phyloP scores from a whole-genome alignment of 2,888 invertebrate species.

The Lithophane socia region DNA sequence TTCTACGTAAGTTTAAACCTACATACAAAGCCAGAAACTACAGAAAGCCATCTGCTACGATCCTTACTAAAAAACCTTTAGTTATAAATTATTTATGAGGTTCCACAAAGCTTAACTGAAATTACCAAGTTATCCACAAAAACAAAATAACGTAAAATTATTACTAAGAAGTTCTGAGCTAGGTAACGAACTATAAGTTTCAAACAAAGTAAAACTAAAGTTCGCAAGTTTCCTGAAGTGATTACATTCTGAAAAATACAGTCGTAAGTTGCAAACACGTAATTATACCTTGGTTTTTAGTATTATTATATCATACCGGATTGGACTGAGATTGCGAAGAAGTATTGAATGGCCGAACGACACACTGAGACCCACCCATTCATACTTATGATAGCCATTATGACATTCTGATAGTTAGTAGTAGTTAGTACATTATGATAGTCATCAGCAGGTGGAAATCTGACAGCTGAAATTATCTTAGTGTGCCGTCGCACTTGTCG shows the following conservation, averaged over 20 bases:
- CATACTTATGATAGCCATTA: not conserved
- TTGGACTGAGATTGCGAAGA: not conserved
- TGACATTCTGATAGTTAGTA: not conserved
- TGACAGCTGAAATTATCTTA: not conserved
- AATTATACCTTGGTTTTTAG: conserved; percentile 18
- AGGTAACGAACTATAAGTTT: conserved; percentile 29
- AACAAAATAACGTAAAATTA: conserved; percentile 5
- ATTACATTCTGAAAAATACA: conserved; percentile 40
- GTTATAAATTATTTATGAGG: conserved; percentile 7
- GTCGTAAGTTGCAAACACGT: conserved; percentile 12
- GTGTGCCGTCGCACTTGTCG: not conserved
- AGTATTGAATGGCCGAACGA: not conserved
- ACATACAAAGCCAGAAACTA: too few species aligned
- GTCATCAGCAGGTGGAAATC: not conserved
- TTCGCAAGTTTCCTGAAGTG: conserved; percentile 26
- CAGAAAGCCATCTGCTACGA: too few species aligned
- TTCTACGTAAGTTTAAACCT: not conserved
- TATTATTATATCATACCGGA: not conserved
- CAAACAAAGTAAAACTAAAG: conserved; percentile 21
- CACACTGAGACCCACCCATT: too few species aligned
- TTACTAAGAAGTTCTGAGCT: conserved; percentile 13
- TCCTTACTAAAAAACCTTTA: not conserved
- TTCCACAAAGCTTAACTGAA: conserved; percentile 21
- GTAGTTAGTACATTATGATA: not conserved
- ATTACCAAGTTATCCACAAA: conserved; percentile 12